These are phyloP conservation scores for Cheilosia grossa DNA, from an alignment of 2,888 invertebrate genomes.

Conservation along the genomic window DNA sequence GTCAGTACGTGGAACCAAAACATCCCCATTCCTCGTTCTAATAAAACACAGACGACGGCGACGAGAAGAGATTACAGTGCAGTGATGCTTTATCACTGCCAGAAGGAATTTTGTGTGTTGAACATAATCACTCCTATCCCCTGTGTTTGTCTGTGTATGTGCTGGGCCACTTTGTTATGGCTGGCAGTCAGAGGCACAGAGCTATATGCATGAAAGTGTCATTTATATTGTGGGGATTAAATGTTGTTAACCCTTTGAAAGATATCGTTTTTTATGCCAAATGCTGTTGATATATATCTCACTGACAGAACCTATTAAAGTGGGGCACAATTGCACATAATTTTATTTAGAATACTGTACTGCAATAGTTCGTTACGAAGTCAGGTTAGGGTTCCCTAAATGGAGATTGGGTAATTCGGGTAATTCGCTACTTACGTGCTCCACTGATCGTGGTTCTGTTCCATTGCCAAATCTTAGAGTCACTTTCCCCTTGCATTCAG, in stretches of 20 bases:
- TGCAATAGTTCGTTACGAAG: too few species aligned
- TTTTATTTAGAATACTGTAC: too few species aligned
- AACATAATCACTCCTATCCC: constrained; percentile 1
- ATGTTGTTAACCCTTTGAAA: background rate
- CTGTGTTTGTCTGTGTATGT: background rate
- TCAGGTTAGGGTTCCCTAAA: too few species aligned
- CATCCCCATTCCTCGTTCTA: constrained; percentile 8
- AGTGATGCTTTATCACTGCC: constrained; percentile 35
- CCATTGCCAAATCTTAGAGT: too few species aligned
- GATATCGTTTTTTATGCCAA: background rate
- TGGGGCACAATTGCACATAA: too few species aligned
- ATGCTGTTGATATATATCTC: background rate
- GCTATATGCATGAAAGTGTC: constrained; percentile 1
- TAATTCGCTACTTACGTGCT: too few species aligned
- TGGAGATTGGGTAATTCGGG: too few species aligned
- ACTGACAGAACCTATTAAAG: too few species aligned
- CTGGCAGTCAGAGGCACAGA: constrained; percentile 1
- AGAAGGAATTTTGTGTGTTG: constrained; percentile 8
- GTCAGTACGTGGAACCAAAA: constrained; percentile 16
- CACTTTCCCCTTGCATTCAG: too few species aligned
- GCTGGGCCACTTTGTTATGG: background rate
- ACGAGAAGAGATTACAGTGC: constrained; percentile 24
- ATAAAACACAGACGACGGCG: constrained; percentile 16
- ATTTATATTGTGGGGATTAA: background rate
- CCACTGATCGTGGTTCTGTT: too few species aligned